Percentiles rank a stretch among this genome's conserved stretches.
Evolutionary conservation across 2,888 invertebrate species (phyloP).

Genomic region (Melanophora roralis): DNA sequence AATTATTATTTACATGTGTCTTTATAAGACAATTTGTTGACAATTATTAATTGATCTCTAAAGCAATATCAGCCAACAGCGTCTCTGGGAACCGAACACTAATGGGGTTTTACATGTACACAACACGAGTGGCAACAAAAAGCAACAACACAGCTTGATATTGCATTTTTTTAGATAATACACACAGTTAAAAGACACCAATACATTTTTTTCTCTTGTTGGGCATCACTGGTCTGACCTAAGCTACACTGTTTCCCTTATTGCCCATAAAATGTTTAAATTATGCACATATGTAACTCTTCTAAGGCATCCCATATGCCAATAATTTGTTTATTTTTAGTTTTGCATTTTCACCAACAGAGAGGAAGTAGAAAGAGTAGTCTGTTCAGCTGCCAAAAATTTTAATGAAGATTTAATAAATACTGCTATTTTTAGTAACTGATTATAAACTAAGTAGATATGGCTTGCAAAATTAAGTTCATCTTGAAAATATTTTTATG

Average conservation of each 20-base stretch:
- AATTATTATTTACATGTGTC: neutral
- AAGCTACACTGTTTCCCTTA: slow-evolving; percentile 18
- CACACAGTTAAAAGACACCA: too few species aligned
- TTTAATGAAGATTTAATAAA: slow-evolving; percentile 7
- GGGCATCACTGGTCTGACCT: neutral
- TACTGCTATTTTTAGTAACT: neutral
- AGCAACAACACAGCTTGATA: too few species aligned
- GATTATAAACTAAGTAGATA: neutral
- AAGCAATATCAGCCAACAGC: too few species aligned
- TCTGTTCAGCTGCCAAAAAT: slow-evolving; percentile 24
- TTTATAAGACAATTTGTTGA: slow-evolving; percentile 20
- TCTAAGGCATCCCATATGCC: too few species aligned
- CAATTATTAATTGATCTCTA: slow-evolving; percentile 9
- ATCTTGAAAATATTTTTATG: neutral
- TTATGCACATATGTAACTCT: too few species aligned
- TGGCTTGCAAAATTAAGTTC: neutral
- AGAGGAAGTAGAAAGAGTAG: neutral
- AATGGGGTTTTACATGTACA: too few species aligned
- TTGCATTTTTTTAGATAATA: too few species aligned
- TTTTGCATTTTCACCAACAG: neutral
- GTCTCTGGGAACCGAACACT: too few species aligned
- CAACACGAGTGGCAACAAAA: too few species aligned
- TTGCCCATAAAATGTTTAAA: neutral
- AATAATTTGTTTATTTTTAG: neutral
- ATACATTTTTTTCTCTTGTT: too few species aligned